Conservation (phyloP, 2,888 invertebrate genomes). For the Girardia tigrina region DNA sequence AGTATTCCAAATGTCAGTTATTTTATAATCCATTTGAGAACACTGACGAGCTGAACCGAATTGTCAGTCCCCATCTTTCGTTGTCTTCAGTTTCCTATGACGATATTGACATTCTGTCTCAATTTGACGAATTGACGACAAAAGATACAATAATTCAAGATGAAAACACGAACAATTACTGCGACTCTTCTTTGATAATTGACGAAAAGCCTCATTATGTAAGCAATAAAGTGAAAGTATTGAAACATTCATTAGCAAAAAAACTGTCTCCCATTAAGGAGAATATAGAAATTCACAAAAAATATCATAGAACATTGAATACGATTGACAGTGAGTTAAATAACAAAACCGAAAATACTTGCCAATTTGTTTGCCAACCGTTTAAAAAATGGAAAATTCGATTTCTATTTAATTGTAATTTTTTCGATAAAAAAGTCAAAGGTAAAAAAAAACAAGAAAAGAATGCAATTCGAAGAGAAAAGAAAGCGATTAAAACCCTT, state of each 20-base stretch:
- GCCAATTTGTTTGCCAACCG: not conserved
- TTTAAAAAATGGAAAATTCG: not conserved
- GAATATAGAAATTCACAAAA: slow-evolving; percentile 13
- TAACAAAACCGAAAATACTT: slow-evolving; percentile 8
- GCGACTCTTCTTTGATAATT: not conserved
- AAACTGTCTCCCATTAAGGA: not conserved
- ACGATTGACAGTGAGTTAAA: slow-evolving; percentile 19
- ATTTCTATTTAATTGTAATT: slow-evolving; percentile 7
- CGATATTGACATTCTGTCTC: not conserved
- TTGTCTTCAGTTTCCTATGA: not conserved
- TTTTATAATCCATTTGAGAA: slow-evolving; percentile 17
- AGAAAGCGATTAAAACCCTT: not conserved
- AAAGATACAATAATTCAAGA: not conserved
- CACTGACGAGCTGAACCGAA: not conserved
- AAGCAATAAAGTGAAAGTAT: not conserved
- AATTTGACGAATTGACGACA: not conserved
- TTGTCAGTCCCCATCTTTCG: not conserved
- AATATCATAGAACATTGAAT: slow-evolving; percentile 2
- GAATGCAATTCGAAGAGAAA: not conserved
- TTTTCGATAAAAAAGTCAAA: not conserved
- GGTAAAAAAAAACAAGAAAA: not conserved
- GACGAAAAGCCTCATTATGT: not conserved
- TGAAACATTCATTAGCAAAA: not conserved
- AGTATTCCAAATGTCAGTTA: slow-evolving; percentile 1
- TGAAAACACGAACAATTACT: not conserved